These are phyloP conservation scores for Nesoenas mayeri DNA, from an alignment of 2,113 vertebrate genomes.

Conservation along the genomic window DNA sequence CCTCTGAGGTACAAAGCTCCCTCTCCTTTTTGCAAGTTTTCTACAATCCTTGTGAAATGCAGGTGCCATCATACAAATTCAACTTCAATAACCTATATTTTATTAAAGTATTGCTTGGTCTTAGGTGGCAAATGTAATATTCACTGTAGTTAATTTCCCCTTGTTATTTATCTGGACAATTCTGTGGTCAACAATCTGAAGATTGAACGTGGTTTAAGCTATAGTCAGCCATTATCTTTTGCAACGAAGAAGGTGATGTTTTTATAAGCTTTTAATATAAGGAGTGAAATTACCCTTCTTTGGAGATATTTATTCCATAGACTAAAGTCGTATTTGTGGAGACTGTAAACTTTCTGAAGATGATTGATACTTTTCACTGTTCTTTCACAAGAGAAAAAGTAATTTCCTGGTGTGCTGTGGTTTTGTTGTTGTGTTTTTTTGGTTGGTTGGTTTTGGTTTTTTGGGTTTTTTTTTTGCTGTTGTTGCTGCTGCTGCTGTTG, in stretches of 20 bases:
- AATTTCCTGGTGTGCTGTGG: neutral
- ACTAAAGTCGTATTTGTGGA: neutral
- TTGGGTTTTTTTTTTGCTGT: too few relatives aligned
- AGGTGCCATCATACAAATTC: neutral
- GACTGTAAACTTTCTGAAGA: neutral
- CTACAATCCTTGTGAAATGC: neutral
- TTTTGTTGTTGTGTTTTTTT: neutral
- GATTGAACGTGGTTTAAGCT: neutral
- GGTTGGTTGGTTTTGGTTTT: neutral
- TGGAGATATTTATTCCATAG: neutral
- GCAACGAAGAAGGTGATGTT: neutral
- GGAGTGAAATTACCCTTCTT: neutral
- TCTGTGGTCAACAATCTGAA: neutral
- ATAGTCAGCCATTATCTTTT: neutral
- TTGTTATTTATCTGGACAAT: slow-evolving; percentile 12
- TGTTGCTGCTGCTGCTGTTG: too few relatives aligned
- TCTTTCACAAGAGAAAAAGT: neutral
- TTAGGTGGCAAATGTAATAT: neutral
- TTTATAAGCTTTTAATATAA: neutral
- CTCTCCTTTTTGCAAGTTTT: neutral
- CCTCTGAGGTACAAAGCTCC: neutral
- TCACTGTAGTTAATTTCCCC: neutral
- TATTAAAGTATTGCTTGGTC: neutral
- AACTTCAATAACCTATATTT: neutral
- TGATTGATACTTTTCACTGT: neutral